Evolutionary conservation across 1,140 invertebrate species (phyloP).

Genomic region (Meteorus sp.): DNA sequence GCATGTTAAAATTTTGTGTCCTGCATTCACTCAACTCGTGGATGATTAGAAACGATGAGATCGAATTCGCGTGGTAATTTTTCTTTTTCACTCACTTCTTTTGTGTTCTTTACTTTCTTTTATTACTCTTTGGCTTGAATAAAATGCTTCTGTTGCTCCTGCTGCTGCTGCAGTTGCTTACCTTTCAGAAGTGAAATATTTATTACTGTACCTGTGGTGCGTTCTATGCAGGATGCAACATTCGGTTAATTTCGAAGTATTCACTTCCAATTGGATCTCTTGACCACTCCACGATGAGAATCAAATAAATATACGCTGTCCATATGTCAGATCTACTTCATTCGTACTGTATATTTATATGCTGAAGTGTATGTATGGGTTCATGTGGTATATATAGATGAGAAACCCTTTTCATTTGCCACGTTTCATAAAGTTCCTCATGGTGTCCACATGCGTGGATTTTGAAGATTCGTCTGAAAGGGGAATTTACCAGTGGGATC

Average conservation of each 20-base stretch:
- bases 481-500: not conserved
- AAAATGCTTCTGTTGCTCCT: conserved; percentile 19
- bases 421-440: not conserved
- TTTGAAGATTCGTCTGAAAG: not conserved
- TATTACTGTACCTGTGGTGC: not conserved
- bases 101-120: not conserved
- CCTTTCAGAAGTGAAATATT: conserved; percentile 5
- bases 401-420: no score
- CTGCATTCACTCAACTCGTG: no score
- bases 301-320: conserved; percentile 13
- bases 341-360: not conserved
- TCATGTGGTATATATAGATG: no score
- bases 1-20: no score
- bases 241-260: conserved; percentile 17
- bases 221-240: not conserved
- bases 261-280: no score
- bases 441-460: not conserved
- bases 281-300: no score
- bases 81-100: no score
- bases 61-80: no score
- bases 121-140: not conserved
- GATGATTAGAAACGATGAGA: conserved; percentile 37
- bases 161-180: conserved; percentile 17
- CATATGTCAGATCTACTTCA: not conserved
- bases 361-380: no score